phyloP scores from a whole-genome alignment of 2,797 vertebrate species.

The Malurus splendens region DNA sequence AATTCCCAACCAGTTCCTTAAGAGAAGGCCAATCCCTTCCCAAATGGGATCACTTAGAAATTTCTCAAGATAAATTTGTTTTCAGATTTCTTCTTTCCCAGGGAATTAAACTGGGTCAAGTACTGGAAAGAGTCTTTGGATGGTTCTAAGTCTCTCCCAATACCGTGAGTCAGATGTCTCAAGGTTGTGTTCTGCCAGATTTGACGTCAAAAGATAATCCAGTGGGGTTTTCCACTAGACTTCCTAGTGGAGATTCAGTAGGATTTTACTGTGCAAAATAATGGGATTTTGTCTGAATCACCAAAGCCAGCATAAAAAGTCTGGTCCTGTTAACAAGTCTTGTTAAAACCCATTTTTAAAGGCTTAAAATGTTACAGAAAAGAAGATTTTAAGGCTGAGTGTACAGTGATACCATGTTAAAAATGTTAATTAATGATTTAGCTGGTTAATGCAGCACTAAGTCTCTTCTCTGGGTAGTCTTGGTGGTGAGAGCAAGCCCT shows the following conservation, averaged over 20 bases:
- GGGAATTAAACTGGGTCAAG: conserved; percentile 8
- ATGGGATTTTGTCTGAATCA: not conserved
- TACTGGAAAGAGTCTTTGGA: conserved; percentile 29
- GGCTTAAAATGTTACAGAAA: not conserved
- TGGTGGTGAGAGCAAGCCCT: accelerated
- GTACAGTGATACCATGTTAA: not conserved
- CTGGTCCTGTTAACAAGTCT: not conserved
- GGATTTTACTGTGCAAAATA: not conserved
- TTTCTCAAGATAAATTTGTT: not conserved
- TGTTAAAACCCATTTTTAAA: not conserved
- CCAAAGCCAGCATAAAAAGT: not conserved
- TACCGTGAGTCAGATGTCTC: conserved; percentile 13
- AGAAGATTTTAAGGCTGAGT: no score
- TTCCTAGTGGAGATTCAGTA: not conserved
- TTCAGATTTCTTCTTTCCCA: conserved; percentile 4
- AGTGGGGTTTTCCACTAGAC: conserved; percentile 20
- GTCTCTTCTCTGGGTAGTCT: not conserved
- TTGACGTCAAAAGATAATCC: conserved; percentile 20
- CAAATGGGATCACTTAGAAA: not conserved
- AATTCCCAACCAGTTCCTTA: not conserved
- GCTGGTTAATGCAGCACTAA: not conserved
- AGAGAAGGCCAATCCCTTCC: not conserved
- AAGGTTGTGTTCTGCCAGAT: conserved; percentile 15
- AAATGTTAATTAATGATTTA: not conserved
- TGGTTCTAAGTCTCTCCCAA: conserved; percentile 31